phyloP scores from a whole-genome alignment of 2,797 vertebrate genomes.

The Xenentodon cancila region DNA sequence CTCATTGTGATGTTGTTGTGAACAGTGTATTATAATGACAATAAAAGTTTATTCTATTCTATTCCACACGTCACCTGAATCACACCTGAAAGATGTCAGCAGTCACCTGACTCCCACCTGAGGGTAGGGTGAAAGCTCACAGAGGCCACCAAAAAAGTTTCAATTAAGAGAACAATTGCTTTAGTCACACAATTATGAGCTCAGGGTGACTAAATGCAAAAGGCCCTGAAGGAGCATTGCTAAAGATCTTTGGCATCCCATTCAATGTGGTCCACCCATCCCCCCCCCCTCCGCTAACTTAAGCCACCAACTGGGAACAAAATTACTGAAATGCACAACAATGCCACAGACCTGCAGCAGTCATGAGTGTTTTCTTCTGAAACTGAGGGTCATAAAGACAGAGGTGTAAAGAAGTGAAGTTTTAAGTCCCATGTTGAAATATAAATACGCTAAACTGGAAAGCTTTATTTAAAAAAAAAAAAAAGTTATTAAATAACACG shows the following conservation, averaged over 20 bases:
- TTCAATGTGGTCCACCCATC: conserved; percentile 66
- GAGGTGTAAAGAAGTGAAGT: background rate
- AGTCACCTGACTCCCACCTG: conserved; percentile 77
- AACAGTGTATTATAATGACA: no score
- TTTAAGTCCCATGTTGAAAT: no score
- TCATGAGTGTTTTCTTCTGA: conserved; percentile 39
- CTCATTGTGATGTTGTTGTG: no score
- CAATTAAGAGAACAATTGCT: conserved; percentile 86
- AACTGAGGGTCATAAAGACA: conserved; percentile 23
- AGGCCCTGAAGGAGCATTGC: conserved; percentile 79
- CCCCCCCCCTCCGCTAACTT: conserved; percentile 64
- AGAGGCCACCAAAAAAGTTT: conserved; percentile 69
- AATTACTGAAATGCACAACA: conserved; percentile 64
- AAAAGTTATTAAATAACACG: no score
- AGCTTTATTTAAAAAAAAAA: no score
- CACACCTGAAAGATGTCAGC: conserved; percentile 54
- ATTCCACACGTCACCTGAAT: conserved; percentile 54
- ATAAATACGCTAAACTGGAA: no score
- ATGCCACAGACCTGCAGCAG: conserved; percentile 36
- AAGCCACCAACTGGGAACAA: conserved; percentile 76
- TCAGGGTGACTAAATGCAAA: conserved; percentile 81
- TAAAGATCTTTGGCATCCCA: conserved; percentile 81
- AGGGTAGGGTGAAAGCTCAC: conserved; percentile 56
- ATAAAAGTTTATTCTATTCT: no score
- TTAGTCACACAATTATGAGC: conserved; percentile 86